Percentiles rank a stretch among this genome's conserved stretches.
phyloP scores from a whole-genome alignment of 2,888 invertebrate species.

The Chloromyia formosa region DNA sequence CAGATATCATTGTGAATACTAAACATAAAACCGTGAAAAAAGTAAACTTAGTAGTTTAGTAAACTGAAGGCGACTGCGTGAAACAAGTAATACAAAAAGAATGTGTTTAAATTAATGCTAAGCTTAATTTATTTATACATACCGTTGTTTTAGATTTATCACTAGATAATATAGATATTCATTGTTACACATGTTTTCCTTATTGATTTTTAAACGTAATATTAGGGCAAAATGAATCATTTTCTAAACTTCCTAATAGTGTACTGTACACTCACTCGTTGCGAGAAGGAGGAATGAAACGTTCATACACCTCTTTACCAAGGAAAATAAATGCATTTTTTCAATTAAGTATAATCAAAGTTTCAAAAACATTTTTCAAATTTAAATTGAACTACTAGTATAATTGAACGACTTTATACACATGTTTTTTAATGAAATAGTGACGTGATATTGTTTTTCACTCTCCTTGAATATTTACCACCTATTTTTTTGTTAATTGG shows the following conservation, averaged over 20 bases:
- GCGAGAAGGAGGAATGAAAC: neutral
- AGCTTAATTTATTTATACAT: constrained; percentile 39
- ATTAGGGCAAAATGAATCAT: constrained; percentile 8
- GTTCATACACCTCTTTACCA: neutral
- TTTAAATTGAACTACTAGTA: neutral
- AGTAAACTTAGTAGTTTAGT: neutral
- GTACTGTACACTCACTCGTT: neutral
- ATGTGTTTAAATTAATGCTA: constrained; percentile 12
- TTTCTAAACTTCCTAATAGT: constrained; percentile 25
- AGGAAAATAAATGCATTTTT: constrained; percentile 18
- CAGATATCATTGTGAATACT: constrained; percentile 29
- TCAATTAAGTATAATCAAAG: neutral
- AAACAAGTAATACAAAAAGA: neutral
- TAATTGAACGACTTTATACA: neutral
- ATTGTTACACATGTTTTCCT: constrained; percentile 35
- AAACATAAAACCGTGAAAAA: neutral
- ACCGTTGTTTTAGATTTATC: constrained; percentile 16
- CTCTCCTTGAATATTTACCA: neutral
- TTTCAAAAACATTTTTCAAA: too few relatives aligned
- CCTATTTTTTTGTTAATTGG: neutral
- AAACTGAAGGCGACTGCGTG: neutral
- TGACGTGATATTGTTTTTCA: neutral
- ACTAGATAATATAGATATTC: constrained; percentile 24
- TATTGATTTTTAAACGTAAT: constrained; percentile 10
- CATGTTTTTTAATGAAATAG: neutral